phyloP scores from a whole-genome alignment of 1,140 invertebrate species.

The Scaptomyza pallida region DNA sequence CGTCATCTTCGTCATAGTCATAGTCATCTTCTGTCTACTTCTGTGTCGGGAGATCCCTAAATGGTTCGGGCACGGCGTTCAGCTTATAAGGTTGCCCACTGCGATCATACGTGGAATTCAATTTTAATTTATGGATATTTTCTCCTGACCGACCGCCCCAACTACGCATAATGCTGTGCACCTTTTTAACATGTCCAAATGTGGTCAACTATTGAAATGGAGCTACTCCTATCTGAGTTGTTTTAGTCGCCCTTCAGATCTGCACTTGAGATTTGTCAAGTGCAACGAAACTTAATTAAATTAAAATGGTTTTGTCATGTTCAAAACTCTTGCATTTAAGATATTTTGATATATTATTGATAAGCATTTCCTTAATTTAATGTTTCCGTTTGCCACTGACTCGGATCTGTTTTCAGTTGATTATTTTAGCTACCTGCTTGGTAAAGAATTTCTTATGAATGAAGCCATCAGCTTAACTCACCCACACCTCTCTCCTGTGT shows the following conservation, averaged over 20 bases:
- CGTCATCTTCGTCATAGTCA: background rate
- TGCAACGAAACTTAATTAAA: background rate
- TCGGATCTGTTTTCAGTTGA: background rate
- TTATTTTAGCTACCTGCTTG: slow-evolving; percentile 39
- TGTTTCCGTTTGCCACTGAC: slow-evolving; percentile 58
- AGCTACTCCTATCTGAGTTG: background rate
- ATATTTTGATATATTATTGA: no score
- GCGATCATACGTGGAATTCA: slow-evolving; percentile 53
- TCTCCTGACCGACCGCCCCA: background rate
- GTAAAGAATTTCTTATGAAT: slow-evolving; percentile 58
- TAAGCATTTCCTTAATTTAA: slow-evolving; percentile 58
- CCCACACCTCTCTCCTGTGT: background rate
- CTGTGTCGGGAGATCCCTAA: slow-evolving; percentile 31
- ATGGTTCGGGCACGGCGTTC: slow-evolving; percentile 39
- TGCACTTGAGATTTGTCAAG: background rate
- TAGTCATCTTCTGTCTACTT: background rate
- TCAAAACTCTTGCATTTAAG: no score
- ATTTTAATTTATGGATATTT: slow-evolving; percentile 56
- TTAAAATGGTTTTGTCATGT: no score
- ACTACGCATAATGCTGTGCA: slow-evolving; percentile 27
- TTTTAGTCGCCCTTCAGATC: background rate
- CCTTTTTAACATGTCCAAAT: slow-evolving; percentile 43
- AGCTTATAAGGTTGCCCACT: slow-evolving; percentile 45
- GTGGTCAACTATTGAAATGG: slow-evolving; percentile 46
- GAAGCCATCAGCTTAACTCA: slow-evolving; percentile 51